Conservation (phyloP, 2,113 vertebrate genomes). For the Microcebus murinus region DNA sequence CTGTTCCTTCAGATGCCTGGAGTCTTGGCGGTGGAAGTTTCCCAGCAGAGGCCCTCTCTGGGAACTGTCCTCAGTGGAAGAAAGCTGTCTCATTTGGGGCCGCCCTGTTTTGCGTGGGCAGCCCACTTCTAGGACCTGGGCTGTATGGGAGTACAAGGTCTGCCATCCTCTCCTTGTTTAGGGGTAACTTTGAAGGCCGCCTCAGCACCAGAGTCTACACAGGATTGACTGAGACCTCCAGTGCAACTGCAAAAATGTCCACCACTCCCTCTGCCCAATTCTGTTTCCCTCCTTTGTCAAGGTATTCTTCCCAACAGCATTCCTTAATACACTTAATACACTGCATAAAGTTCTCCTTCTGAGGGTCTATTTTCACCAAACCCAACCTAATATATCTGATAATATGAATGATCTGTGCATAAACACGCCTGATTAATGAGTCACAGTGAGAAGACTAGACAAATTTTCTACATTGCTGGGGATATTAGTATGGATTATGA, state of each 20-base stretch:
- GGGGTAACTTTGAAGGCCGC: not conserved
- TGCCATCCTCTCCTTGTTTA: not conserved
- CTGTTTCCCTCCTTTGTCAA: not conserved
- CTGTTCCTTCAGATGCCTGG: not conserved
- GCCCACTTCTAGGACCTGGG: too few relatives aligned
- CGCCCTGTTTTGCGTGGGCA: not conserved
- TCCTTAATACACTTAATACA: not conserved
- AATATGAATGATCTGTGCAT: not conserved
- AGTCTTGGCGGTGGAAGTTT: not conserved
- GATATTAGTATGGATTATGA: not conserved
- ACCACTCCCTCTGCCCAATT: not conserved
- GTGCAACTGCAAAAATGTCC: not conserved
- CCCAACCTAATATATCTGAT: not conserved
- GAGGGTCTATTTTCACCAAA: not conserved
- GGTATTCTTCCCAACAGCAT: not conserved
- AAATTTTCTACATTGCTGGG: not conserved
- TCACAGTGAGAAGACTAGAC: not conserved
- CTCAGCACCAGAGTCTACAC: not conserved
- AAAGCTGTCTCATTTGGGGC: not conserved
- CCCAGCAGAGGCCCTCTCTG: not conserved
- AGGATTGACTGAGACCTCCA: not conserved
- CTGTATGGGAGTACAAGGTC: not conserved
- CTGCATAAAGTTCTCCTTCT: not conserved
- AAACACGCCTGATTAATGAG: not conserved
- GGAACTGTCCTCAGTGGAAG: not conserved